These are phyloP conservation scores for Cinclus cinclus DNA, from an alignment of 2,113 vertebrate genomes.

Conservation along the genomic window DNA sequence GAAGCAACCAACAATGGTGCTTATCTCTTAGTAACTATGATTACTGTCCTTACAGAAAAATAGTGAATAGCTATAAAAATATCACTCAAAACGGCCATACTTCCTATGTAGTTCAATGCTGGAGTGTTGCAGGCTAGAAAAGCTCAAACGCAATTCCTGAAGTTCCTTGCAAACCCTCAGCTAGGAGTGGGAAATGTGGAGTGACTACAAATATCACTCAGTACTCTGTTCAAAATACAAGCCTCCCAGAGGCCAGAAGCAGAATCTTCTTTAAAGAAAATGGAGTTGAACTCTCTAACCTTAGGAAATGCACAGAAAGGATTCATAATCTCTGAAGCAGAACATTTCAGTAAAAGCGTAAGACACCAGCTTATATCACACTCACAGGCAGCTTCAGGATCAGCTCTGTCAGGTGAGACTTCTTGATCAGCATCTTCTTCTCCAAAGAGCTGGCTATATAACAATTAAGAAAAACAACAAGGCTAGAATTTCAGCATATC, in stretches of 20 bases:
- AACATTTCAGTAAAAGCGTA: background rate
- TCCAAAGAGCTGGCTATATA: slow-evolving; percentile 91
- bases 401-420: slow-evolving; percentile 96
- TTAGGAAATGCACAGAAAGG: background rate
- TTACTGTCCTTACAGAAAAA: background rate
- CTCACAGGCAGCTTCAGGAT: slow-evolving; percentile 96
- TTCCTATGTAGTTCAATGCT: background rate
- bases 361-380: background rate
- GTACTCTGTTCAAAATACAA: background rate
- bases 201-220: background rate
- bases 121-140: background rate
- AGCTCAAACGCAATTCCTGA: background rate
- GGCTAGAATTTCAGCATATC: background rate
- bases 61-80: background rate
- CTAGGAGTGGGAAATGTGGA: background rate
- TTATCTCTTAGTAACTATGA: background rate
- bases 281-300: background rate
- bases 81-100: background rate
- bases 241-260: background rate
- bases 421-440: slow-evolving; percentile 99
- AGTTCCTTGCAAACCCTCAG: background rate
- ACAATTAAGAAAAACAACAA: slow-evolving; percentile 40
- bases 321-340: background rate
- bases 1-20: background rate
- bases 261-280: background rate